phyloP scores from a whole-genome alignment of 2,888 invertebrate genomes.

The Drosophila siamana region DNA sequence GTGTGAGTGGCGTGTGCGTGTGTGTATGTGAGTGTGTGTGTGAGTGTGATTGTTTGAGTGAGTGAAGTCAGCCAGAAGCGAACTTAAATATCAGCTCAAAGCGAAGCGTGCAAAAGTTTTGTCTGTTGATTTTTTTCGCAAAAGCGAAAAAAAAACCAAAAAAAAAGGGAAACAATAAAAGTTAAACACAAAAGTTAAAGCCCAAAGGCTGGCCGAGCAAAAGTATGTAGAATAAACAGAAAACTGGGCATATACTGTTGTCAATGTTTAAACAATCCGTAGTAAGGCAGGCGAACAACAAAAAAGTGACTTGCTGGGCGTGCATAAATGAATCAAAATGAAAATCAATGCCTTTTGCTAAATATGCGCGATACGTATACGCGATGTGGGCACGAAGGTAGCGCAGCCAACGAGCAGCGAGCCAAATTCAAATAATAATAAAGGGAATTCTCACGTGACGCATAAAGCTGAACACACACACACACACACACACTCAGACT shows the following conservation, averaged over 20 bases:
- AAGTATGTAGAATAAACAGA: slow-evolving; percentile 1
- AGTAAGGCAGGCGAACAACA: neutral
- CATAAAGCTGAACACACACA: slow-evolving; percentile 62
- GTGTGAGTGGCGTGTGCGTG: slow-evolving; percentile 16
- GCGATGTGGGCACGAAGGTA: slow-evolving; percentile 64
- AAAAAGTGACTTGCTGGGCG: slow-evolving; percentile 17
- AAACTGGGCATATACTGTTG: slow-evolving; percentile 24
- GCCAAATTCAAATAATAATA: slow-evolving; percentile 75
- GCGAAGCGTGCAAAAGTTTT: slow-evolving; percentile 45
- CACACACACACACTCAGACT: slow-evolving; percentile 33
- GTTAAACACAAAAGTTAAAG: slow-evolving; percentile 13
- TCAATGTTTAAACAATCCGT: slow-evolving; percentile 24
- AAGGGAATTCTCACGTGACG: slow-evolving; percentile 79
- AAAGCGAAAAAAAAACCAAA: slow-evolving; percentile 27
- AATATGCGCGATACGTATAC: slow-evolving; percentile 68
- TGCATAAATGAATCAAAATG: slow-evolving; percentile 34
- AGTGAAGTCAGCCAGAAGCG: slow-evolving; percentile 64
- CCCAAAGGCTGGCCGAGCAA: slow-evolving; percentile 18
- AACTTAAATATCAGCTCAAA: slow-evolving; percentile 29
- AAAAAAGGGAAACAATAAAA: slow-evolving; percentile 29
- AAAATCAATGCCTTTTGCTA: slow-evolving; percentile 26
- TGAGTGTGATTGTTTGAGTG: slow-evolving; percentile 41
- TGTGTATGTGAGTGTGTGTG: slow-evolving; percentile 1
- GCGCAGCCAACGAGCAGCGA: slow-evolving; percentile 13
- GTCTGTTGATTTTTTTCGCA: slow-evolving; percentile 51